A percentile compares a stretch with the other conserved stretches of the same genome.
Evolutionary conservation across 2,797 vertebrate species (phyloP).

Genomic region (Anas acuta): DNA sequence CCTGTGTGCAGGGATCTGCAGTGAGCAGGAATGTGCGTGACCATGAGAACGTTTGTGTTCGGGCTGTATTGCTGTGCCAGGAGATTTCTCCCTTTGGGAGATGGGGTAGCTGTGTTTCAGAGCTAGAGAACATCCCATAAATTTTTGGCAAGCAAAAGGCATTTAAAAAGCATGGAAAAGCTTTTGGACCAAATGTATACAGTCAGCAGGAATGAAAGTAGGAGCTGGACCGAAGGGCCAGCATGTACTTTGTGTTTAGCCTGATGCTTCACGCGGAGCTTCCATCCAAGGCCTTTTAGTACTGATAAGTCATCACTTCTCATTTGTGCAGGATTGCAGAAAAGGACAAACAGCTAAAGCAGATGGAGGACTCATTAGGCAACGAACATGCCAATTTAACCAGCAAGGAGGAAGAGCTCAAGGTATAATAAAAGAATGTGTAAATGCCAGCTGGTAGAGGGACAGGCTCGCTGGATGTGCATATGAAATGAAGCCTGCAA

Average conservation of each 20-base stretch:
- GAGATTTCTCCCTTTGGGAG: constrained; percentile 3
- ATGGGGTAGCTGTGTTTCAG: not conserved
- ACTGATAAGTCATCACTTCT: not conserved
- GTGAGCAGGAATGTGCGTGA: not conserved
- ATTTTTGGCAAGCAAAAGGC: not conserved
- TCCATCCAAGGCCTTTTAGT: not conserved
- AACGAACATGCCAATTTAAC: constrained; percentile 89
- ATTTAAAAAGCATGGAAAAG: constrained; percentile 2
- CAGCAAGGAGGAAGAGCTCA: constrained; percentile 92
- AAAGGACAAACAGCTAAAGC: constrained; percentile 93
- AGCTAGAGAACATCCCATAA: constrained; percentile 1
- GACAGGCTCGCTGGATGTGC: not conserved
- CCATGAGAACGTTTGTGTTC: not conserved
- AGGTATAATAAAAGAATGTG: constrained; percentile 79
- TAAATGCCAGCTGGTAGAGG: not conserved
- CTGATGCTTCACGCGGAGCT: not conserved
- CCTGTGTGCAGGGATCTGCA: not conserved
- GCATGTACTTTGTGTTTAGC: not conserved
- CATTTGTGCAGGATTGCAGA: constrained; percentile 86
- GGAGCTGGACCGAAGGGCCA: not conserved
- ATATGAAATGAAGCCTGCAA: not conserved
- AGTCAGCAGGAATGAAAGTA: constrained; percentile 2
- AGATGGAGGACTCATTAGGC: constrained; percentile 93
- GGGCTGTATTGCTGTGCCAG: not conserved
- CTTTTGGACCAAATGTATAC: not conserved